A percentile compares a stretch with the other conserved stretches of the same genome.
These are phyloP conservation scores for Acipenser oxyrinchus DNA, from an alignment of 2,797 vertebrate genomes.

Conservation along the genomic window DNA sequence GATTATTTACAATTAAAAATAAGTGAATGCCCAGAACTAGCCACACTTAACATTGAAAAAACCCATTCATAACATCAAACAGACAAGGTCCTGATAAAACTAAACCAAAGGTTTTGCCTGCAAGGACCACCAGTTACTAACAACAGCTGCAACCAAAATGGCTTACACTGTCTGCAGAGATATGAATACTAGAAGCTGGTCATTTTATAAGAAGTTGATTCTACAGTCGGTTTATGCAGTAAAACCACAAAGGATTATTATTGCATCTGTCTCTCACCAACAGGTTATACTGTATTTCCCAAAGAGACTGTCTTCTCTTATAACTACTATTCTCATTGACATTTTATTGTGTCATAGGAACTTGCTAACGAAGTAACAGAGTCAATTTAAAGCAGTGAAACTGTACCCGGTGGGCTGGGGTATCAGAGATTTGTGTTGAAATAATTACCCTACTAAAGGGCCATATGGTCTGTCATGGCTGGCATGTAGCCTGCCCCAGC, in stretches of 20 bases:
- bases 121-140: not conserved
- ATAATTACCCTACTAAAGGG: constrained; percentile 98
- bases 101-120: constrained; percentile 8
- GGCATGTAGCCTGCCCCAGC: constrained; percentile 86
- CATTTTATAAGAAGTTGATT: constrained; percentile 33
- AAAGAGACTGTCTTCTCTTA: constrained; percentile 41
- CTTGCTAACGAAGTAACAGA: constrained; percentile 75
- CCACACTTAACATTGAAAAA: too few species aligned
- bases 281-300: constrained; percentile 53
- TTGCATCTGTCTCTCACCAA: constrained; percentile 80
- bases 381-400: constrained; percentile 75
- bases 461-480: constrained; percentile 95
- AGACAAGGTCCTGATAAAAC: constrained; percentile 4
- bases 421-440: constrained; percentile 98
- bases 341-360: constrained; percentile 70
- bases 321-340: constrained; percentile 70
- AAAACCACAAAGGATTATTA: constrained; percentile 60
- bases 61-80: too few species aligned
- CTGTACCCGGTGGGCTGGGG: constrained; percentile 73
- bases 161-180: not conserved
- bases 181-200: constrained; percentile 17
- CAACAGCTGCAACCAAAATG: constrained; percentile 2
- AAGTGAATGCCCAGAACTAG: too few species aligned
- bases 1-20: too few species aligned
- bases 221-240: constrained; percentile 18